Evolutionary conservation across 2,113 vertebrate species (phyloP).

Genomic region (Okapia johnstoni): DNA sequence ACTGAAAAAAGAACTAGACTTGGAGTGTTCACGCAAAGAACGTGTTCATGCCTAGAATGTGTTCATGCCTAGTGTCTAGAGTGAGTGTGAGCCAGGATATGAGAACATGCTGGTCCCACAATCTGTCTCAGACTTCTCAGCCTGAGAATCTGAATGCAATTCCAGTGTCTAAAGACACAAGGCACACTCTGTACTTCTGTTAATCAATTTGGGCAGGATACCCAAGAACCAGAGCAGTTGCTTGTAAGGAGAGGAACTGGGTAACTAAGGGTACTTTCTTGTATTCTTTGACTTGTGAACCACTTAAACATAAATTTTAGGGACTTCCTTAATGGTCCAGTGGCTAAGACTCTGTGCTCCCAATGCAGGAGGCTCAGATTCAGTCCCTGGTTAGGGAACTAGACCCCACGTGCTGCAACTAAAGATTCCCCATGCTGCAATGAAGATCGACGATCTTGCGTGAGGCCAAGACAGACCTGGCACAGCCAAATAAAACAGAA

Average conservation of each 20-base stretch:
- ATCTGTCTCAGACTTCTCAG: neutral
- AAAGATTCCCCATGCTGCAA: neutral
- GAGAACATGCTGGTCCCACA: neutral
- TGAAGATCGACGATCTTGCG: neutral
- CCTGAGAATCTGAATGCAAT: neutral
- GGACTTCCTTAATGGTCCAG: neutral
- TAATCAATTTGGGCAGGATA: neutral
- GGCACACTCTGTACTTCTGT: neutral
- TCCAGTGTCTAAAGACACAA: neutral
- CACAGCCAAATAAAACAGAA: neutral
- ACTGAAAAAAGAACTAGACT: neutral
- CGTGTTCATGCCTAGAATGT: neutral
- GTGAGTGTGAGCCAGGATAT: neutral
- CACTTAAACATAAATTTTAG: neutral
- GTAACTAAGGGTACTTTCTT: neutral
- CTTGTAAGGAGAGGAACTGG: neutral
- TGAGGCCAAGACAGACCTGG: neutral
- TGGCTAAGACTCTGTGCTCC: neutral
- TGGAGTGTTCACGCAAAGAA: neutral
- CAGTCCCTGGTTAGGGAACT: neutral
- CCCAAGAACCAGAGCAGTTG: neutral
- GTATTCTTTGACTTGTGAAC: neutral
- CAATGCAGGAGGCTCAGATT: neutral
- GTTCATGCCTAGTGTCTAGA: neutral
- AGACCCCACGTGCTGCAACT: neutral